Conservation (phyloP, 2,797 vertebrate genomes). For the Distichodus sexfasciatus region DNA sequence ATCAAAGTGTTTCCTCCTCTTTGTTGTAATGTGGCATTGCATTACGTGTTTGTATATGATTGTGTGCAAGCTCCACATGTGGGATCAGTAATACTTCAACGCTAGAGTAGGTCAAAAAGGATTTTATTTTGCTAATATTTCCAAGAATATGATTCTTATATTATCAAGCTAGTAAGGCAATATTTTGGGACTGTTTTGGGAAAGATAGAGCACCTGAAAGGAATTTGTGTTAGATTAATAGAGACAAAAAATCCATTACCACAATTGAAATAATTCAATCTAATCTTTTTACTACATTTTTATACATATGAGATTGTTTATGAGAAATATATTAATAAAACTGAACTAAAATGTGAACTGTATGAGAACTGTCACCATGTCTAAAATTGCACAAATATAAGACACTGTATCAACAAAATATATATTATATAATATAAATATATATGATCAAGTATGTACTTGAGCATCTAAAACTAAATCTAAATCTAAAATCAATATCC, state of each 20-base stretch:
- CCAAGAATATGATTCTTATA: slow-evolving; percentile 11
- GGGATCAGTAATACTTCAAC: slow-evolving; percentile 8
- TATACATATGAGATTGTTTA: slow-evolving; percentile 25
- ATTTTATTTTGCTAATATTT: slow-evolving; percentile 22
- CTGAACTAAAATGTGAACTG: slow-evolving; percentile 12
- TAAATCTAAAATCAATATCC: too few relatives aligned
- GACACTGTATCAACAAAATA: too few relatives aligned
- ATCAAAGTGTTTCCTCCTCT: slow-evolving; percentile 7
- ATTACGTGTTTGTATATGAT: slow-evolving; percentile 25
- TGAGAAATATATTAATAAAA: slow-evolving; percentile 30
- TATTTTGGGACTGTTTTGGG: slow-evolving; percentile 15
- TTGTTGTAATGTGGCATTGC: slow-evolving; percentile 22
- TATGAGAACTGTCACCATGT: background rate
- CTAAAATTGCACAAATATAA: too few relatives aligned
- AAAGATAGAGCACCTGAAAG: background rate
- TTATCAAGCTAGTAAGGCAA: slow-evolving; percentile 30
- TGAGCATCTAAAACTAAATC: too few relatives aligned
- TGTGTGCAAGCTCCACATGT: slow-evolving; percentile 20
- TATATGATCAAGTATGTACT: too few relatives aligned
- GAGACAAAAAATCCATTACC: background rate
- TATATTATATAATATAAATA: too few relatives aligned
- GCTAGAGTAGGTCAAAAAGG: slow-evolving; percentile 8
- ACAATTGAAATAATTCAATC: slow-evolving; percentile 26
- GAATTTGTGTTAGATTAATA: background rate
- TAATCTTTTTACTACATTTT: slow-evolving; percentile 32